Conservation (phyloP, 2,888 invertebrate genomes). For the Trichogramma evanescens region DNA sequence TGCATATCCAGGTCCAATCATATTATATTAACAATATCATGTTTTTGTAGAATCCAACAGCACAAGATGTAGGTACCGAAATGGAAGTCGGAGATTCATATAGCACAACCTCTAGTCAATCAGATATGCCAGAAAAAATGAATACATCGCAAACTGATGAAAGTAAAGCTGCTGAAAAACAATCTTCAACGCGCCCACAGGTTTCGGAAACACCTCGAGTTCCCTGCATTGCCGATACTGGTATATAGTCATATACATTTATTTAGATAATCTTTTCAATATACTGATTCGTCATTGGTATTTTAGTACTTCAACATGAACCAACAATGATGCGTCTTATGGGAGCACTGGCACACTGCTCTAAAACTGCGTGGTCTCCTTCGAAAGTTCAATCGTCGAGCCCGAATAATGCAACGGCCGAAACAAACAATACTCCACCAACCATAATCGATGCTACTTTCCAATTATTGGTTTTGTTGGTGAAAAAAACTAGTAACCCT, state of each 20-base stretch:
- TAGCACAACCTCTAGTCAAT: constrained; percentile 25
- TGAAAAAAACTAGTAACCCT: constrained; percentile 69
- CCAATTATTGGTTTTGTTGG: constrained; percentile 70
- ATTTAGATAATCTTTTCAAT: not conserved
- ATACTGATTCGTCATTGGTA: not conserved
- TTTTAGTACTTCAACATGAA: constrained; percentile 64
- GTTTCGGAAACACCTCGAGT: constrained; percentile 40
- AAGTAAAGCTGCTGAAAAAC: constrained; percentile 66
- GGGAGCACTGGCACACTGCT: constrained; percentile 71
- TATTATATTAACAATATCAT: not conserved
- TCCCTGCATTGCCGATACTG: constrained; percentile 70
- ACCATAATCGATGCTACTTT: constrained; percentile 85
- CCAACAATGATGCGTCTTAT: constrained; percentile 78
- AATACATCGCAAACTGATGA: constrained; percentile 71
- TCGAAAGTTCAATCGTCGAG: constrained; percentile 52
- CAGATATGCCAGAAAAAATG: constrained; percentile 31
- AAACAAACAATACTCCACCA: constrained; percentile 56
- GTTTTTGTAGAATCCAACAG: constrained; percentile 24
- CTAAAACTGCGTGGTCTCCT: constrained; percentile 64
- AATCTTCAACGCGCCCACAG: constrained; percentile 34
- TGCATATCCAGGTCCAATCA: not conserved
- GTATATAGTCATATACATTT: constrained; percentile 40
- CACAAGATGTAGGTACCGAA: constrained; percentile 30
- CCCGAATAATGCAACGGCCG: constrained; percentile 40
- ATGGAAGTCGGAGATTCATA: constrained; percentile 37